Evolutionary conservation across 1,140 invertebrate genomes (phyloP).

Genomic region (Palaemon carinicauda): DNA sequence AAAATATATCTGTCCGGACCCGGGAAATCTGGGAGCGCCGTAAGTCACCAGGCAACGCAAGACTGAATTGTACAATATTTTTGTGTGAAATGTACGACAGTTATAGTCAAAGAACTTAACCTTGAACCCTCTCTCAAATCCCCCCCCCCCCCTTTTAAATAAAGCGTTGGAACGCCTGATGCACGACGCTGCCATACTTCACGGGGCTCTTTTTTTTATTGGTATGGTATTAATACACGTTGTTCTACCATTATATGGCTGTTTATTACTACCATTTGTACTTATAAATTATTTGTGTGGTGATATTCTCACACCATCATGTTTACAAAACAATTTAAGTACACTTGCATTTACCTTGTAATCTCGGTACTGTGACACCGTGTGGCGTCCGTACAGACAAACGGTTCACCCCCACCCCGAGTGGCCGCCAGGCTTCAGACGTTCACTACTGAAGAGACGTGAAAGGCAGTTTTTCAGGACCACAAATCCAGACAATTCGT

Average conservation of each 20-base stretch:
- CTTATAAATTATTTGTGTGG: slow-evolving; percentile 54
- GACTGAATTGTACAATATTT: not conserved
- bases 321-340: slow-evolving; percentile 47
- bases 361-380: slow-evolving; percentile 46
- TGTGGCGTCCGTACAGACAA: slow-evolving; percentile 2
- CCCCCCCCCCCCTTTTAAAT: not conserved
- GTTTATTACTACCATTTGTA: slow-evolving; percentile 54
- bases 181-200: not conserved
- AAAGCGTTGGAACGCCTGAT: slow-evolving; percentile 19
- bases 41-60: not conserved
- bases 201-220: not conserved
- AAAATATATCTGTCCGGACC: slow-evolving; percentile 10
- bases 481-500: not conserved
- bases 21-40: not conserved
- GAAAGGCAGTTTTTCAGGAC: slow-evolving; percentile 47
- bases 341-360: slow-evolving; percentile 40
- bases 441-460: not conserved
- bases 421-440: too few species aligned
- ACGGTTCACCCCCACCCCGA: not conserved
- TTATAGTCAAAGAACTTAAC: not conserved
- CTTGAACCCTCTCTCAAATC: not conserved
- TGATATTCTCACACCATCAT: slow-evolving; percentile 55
- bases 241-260: slow-evolving; percentile 49
- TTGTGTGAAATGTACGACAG: not conserved
- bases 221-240: slow-evolving; percentile 40